Conservation (phyloP, 1,140 invertebrate genomes). For the Brachionus asplanchnoidis region DNA sequence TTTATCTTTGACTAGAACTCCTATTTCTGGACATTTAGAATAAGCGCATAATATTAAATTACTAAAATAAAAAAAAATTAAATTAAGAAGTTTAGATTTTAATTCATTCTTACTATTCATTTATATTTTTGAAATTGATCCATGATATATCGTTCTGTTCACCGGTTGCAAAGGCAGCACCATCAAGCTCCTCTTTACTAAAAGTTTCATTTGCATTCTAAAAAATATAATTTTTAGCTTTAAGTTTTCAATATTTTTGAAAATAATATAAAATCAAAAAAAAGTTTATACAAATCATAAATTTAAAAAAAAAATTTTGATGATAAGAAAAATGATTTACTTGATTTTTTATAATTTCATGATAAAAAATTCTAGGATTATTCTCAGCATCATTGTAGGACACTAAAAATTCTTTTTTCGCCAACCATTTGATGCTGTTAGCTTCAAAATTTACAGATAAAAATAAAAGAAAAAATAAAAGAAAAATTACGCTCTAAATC, state of each 20-base stretch:
- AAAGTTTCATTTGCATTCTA: not conserved
- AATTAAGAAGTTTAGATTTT: not conserved
- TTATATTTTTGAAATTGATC: not conserved
- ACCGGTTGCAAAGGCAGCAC: not conserved
- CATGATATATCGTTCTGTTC: not conserved
- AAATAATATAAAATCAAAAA: too few species aligned
- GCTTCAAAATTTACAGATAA: not conserved
- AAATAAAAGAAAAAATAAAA: not conserved
- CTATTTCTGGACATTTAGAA: not conserved
- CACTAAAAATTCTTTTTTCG: slow-evolving; percentile 14
- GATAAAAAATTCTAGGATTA: not conserved
- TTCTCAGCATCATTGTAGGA: not conserved
- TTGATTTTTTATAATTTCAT: not conserved
- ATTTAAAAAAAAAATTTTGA: not conserved
- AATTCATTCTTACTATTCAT: not conserved
- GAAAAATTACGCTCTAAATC: not conserved
- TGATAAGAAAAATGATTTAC: not conserved
- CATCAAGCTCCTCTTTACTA: not conserved
- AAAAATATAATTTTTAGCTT: not conserved
- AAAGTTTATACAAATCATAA: not conserved
- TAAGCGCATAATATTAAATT: not conserved
- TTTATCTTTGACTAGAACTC: not conserved
- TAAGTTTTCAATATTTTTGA: too few species aligned
- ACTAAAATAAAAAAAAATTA: not conserved
- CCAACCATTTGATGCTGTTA: not conserved